phyloP scores from a whole-genome alignment of 2,888 invertebrate genomes.

The Tenthredo amoena region DNA sequence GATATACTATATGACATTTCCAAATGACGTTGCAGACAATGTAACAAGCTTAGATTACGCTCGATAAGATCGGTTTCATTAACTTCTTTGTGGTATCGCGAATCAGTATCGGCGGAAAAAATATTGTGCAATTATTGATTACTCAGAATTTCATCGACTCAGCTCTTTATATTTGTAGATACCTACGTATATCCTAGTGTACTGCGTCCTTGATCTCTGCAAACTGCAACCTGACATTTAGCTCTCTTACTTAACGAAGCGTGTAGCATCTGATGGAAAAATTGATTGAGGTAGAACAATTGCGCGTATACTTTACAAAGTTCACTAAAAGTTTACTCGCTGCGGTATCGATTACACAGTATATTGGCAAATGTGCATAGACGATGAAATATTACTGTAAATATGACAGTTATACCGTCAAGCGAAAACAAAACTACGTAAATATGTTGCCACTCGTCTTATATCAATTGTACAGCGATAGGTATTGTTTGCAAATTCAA shows the following conservation, averaged over 20 bases:
- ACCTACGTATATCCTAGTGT: neutral
- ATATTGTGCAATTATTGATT: neutral
- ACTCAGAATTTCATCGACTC: neutral
- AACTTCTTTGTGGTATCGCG: neutral
- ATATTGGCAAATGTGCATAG: neutral
- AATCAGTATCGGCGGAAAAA: neutral
- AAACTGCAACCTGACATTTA: constrained; percentile 44
- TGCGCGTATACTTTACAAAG: constrained; percentile 9
- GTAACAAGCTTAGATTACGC: neutral
- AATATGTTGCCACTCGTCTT: neutral
- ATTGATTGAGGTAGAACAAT: constrained; percentile 11
- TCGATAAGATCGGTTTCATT: constrained; percentile 8
- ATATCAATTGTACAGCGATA: neutral
- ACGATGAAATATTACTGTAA: neutral
- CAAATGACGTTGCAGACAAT: neutral
- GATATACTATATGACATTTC: neutral
- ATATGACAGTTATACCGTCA: neutral
- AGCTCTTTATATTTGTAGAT: neutral
- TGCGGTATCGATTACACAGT: constrained; percentile 23
- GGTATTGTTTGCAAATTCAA: constrained; percentile 36
- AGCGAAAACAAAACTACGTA: constrained; percentile 19
- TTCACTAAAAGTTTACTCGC: constrained; percentile 1
- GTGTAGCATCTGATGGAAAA: constrained; percentile 18
- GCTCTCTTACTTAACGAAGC: constrained; percentile 38
- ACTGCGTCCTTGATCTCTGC: constrained; percentile 30